Evolutionary conservation across 2,797 vertebrate genomes (phyloP).

Genomic region (Hippoglossus hippoglossus): DNA sequence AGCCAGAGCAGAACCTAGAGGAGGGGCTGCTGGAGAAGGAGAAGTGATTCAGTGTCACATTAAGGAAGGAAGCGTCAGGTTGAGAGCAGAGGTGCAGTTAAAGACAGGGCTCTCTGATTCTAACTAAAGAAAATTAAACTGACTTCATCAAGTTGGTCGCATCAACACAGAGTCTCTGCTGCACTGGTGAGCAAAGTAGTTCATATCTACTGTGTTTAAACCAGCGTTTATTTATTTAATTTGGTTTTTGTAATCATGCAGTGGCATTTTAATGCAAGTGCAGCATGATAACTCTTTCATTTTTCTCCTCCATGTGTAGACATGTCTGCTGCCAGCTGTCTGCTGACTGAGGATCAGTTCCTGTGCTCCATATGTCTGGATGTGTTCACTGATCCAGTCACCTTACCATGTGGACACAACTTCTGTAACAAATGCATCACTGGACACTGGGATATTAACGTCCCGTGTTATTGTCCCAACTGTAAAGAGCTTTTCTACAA

Average conservation of each 20-base stretch:
- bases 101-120: no score
- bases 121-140: no score
- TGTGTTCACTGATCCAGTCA: not conserved
- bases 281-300: not conserved
- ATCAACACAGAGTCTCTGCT: not conserved
- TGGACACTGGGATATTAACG: not conserved
- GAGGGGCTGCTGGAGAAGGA: no score
- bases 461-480: not conserved
- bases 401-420: conserved; percentile 6
- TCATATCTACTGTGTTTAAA: no score
- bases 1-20: no score
- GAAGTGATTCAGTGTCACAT: no score
- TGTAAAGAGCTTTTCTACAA: conserved; percentile 3
- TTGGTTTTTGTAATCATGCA: no score
- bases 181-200: not conserved
- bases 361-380: conserved; percentile 17
- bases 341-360: conserved; percentile 6
- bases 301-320: not conserved
- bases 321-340: not conserved
- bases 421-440: conserved; percentile 4
- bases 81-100: no score
- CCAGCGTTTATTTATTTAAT: not conserved
- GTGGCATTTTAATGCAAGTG: no score
- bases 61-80: no score
- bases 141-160: no score